Conservation (phyloP, 1,140 invertebrate species). For the Plodia interpunctella region DNA sequence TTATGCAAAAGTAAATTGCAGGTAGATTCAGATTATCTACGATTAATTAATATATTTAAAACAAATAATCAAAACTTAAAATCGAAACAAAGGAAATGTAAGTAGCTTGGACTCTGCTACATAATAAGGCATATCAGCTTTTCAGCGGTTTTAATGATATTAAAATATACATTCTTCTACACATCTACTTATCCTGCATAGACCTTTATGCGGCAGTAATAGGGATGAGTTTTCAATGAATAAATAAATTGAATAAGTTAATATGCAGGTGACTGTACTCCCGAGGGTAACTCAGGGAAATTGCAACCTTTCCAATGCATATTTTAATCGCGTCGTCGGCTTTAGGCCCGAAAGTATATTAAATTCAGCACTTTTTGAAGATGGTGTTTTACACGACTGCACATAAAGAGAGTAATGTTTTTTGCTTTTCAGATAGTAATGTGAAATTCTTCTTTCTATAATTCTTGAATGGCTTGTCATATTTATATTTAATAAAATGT, state of each 20-base stretch:
- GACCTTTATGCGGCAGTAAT: too few relatives aligned
- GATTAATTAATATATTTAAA: too few relatives aligned
- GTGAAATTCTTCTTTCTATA: too few relatives aligned
- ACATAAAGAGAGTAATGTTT: too few relatives aligned
- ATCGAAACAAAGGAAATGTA: neutral
- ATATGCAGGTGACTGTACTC: neutral
- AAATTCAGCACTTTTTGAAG: neutral
- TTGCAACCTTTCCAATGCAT: slow-evolving; percentile 1
- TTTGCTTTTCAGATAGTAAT: neutral
- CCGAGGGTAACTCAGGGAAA: neutral
- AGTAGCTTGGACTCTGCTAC: neutral
- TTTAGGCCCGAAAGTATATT: neutral
- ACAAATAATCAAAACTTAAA: too few relatives aligned
- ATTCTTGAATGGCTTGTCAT: too few relatives aligned
- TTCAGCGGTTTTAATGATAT: slow-evolving; percentile 3
- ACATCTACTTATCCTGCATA: too few relatives aligned
- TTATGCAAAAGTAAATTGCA: too few relatives aligned
- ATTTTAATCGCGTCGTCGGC: neutral
- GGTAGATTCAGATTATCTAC: too few relatives aligned
- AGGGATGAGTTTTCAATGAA: too few relatives aligned
- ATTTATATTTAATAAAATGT: too few relatives aligned
- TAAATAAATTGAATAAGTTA: neutral
- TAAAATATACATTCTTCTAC: neutral
- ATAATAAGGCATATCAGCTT: neutral
- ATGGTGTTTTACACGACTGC: neutral